Evolutionary conservation across 2,797 vertebrate genomes (phyloP).

Genomic region (Loriculus beryllinus): DNA sequence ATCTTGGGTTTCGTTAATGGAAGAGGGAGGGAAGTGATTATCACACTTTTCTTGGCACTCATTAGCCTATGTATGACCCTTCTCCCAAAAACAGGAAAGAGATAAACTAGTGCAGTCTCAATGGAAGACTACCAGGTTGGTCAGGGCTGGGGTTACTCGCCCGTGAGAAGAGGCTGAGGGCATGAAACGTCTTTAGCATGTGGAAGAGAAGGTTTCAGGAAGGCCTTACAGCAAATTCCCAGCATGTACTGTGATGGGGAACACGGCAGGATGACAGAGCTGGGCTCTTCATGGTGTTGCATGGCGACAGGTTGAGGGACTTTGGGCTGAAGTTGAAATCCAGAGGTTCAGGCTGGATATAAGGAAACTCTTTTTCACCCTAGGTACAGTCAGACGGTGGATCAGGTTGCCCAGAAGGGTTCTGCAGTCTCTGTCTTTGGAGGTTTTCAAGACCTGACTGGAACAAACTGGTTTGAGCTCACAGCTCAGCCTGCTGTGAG

Average conservation of each 20-base stretch:
- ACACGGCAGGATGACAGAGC: background rate
- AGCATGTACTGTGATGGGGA: rapidly evolving
- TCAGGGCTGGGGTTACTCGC: background rate
- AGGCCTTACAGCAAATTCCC: background rate
- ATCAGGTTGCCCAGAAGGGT: background rate
- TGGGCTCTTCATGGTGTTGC: background rate
- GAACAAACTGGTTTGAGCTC: background rate
- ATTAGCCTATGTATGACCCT: rapidly evolving
- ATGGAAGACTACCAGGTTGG: background rate
- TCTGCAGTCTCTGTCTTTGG: background rate
- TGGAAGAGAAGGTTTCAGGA: background rate
- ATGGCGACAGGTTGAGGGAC: background rate
- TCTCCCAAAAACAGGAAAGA: background rate
- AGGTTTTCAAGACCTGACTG: background rate
- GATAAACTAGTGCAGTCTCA: background rate
- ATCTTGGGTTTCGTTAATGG: background rate
- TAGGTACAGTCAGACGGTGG: rapidly evolving
- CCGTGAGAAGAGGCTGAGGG: background rate
- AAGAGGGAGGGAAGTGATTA: background rate
- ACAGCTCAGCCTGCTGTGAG: background rate
- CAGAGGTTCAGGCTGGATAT: background rate
- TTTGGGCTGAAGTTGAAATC: background rate
- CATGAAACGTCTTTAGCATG: background rate
- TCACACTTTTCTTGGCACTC: background rate
- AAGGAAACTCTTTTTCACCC: background rate